These are phyloP conservation scores for Ophioninae sp. DNA, from an alignment of 2,888 invertebrate genomes.

Conservation along the genomic window DNA sequence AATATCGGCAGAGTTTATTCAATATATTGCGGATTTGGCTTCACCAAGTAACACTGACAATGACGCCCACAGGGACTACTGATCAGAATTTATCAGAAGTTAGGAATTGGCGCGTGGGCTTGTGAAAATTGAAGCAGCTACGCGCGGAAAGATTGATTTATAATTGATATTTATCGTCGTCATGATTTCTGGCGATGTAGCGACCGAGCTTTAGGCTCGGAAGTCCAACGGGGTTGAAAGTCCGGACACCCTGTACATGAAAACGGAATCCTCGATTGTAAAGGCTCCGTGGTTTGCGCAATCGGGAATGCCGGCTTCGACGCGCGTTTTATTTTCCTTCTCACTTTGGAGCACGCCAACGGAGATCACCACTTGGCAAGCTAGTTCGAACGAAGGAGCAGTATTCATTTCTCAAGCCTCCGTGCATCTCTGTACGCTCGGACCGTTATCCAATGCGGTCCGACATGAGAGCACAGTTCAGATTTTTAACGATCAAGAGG, in stretches of 20 bases:
- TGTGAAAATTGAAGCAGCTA: too few species aligned
- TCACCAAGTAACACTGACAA: too few species aligned
- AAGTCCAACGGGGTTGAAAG: too few species aligned
- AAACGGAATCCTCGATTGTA: slow-evolving; percentile 20
- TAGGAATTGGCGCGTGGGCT: too few species aligned
- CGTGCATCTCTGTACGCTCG: slow-evolving; percentile 3
- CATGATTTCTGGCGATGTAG: too few species aligned
- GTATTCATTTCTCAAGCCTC: slow-evolving; percentile 39
- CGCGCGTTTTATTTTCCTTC: slow-evolving; percentile 2
- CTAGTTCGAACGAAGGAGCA: slow-evolving; percentile 36
- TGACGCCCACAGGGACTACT: too few species aligned
- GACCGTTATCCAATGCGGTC: slow-evolving; percentile 23
- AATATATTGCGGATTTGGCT: too few species aligned
- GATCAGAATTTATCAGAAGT: too few species aligned
- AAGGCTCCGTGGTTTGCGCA: slow-evolving; percentile 37
- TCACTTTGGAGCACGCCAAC: neutral
- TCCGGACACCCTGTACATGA: neutral
- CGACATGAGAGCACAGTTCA: slow-evolving; percentile 14
- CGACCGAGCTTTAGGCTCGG: too few species aligned
- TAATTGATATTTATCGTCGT: too few species aligned
- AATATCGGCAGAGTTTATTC: too few species aligned
- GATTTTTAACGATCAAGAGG: neutral
- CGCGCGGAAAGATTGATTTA: too few species aligned
- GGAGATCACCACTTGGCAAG: slow-evolving; percentile 50
- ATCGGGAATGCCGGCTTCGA: slow-evolving; percentile 38